Conservation (phyloP, 2,113 vertebrate genomes). For the Cephalopterus ornatus region DNA sequence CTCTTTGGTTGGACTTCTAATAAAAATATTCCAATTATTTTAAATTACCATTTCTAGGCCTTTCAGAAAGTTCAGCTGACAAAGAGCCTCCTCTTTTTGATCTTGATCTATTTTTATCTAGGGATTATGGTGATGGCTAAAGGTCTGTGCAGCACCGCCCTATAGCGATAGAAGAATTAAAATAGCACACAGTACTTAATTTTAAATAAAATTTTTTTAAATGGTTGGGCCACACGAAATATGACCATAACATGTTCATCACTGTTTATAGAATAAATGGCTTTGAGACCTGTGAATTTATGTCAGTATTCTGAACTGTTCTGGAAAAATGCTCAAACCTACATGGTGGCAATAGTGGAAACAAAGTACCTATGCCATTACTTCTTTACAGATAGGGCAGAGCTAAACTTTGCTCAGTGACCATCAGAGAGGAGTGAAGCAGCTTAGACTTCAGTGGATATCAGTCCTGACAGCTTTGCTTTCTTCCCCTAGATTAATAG, state of each 20-base stretch:
- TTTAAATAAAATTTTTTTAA: neutral
- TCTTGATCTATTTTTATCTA: neutral
- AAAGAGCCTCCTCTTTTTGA: neutral
- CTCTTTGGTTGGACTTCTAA: neutral
- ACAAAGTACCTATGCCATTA: rapidly evolving
- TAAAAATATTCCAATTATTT: neutral
- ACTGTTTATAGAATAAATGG: neutral
- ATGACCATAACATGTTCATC: neutral
- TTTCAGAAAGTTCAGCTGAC: neutral
- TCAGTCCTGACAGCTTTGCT: neutral
- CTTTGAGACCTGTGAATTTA: neutral
- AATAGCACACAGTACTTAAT: neutral
- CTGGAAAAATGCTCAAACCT: neutral
- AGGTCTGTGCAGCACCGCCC: neutral
- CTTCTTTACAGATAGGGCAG: neutral
- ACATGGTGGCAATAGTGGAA: rapidly evolving
- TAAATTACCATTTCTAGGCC: neutral
- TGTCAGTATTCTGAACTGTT: neutral
- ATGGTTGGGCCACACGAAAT: too few species aligned
- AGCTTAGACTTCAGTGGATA: neutral
- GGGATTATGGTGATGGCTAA: neutral
- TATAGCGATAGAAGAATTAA: neutral
- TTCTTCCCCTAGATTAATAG: neutral
- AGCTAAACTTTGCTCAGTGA: neutral
- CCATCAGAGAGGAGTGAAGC: neutral